Conservation (phyloP, 1,140 invertebrate species). For the Archivesica marissinica region DNA sequence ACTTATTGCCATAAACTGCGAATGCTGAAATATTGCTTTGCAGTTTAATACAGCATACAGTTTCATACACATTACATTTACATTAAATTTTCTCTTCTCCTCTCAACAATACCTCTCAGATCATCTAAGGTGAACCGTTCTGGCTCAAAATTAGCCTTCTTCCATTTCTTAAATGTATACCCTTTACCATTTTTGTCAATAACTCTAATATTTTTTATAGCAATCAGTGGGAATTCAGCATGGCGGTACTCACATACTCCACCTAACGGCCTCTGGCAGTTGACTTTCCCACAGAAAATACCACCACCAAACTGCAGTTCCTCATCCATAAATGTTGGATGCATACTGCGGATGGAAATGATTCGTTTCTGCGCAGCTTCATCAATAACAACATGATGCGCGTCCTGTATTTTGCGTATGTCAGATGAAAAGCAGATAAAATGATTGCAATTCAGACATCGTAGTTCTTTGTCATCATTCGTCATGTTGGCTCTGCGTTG, state of each 20-base stretch:
- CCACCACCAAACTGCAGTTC: constrained; percentile 64
- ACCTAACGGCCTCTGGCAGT: constrained; percentile 72
- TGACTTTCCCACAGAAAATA: constrained; percentile 27
- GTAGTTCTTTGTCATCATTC: constrained; percentile 59
- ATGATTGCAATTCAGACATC: constrained; percentile 69
- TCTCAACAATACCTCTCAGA: constrained; percentile 19
- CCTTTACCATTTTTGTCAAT: constrained; percentile 53
- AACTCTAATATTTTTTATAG: constrained; percentile 68
- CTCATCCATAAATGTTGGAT: constrained; percentile 2
- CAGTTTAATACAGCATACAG: no score
- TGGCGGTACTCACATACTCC: constrained; percentile 62
- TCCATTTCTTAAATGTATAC: constrained; percentile 65
- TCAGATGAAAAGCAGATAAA: constrained; percentile 70
- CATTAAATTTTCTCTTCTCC: no score
- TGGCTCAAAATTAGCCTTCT: constrained; percentile 58
- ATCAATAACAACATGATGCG: constrained; percentile 68
- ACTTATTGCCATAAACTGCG: no score
- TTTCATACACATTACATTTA: no score
- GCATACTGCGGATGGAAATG: constrained; percentile 19
- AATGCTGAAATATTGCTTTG: no score
- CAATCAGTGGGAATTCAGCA: constrained; percentile 67
- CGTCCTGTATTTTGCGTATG: constrained; percentile 66
- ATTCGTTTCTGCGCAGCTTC: constrained; percentile 52
- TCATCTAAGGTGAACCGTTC: constrained; percentile 54
- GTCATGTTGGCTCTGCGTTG: constrained; percentile 38